A percentile compares a stretch with the other conserved stretches of the same genome.
phyloP scores from a whole-genome alignment of 2,113 vertebrate genomes.

The Lycaon pictus region DNA sequence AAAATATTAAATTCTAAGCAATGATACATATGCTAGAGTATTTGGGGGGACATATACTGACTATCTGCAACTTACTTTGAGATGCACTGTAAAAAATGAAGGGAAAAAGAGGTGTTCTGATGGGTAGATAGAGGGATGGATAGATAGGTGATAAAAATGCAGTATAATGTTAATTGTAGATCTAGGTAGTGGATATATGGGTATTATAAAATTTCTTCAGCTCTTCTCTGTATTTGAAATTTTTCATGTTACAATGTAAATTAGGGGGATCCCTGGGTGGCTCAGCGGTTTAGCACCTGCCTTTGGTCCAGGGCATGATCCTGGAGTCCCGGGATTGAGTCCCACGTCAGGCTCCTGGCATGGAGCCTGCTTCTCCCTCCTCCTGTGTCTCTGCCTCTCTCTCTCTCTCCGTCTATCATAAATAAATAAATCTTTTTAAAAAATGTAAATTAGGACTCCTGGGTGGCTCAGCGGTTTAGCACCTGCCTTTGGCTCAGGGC shows the following conservation, averaged over 20 bases:
- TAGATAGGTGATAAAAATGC: background rate
- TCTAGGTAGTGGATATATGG: conserved; percentile 4
- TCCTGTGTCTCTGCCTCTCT: too few relatives aligned
- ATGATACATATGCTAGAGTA: background rate
- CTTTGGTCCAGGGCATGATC: too few relatives aligned
- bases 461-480: too few relatives aligned
- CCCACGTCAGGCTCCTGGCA: too few relatives aligned
- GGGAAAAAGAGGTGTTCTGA: background rate
- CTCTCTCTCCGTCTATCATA: too few relatives aligned
- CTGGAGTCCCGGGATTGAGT: too few relatives aligned
- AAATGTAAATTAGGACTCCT: too few relatives aligned
- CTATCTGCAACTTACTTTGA: background rate
- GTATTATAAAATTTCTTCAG: background rate
- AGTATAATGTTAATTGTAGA: background rate
- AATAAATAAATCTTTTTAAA: too few relatives aligned
- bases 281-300: too few relatives aligned
- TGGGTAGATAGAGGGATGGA: background rate
- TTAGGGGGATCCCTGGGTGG: too few relatives aligned
- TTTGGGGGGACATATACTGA: background rate
- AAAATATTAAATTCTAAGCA: background rate
- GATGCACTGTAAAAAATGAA: background rate
- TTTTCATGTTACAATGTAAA: conserved; percentile 13
- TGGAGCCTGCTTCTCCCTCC: too few relatives aligned
- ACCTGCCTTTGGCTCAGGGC: too few relatives aligned
- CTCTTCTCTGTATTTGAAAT: background rate